Percentiles rank a stretch among this genome's conserved stretches.
Evolutionary conservation across 1,140 invertebrate species (phyloP).

Genomic region (Lepidurus arcticus): DNA sequence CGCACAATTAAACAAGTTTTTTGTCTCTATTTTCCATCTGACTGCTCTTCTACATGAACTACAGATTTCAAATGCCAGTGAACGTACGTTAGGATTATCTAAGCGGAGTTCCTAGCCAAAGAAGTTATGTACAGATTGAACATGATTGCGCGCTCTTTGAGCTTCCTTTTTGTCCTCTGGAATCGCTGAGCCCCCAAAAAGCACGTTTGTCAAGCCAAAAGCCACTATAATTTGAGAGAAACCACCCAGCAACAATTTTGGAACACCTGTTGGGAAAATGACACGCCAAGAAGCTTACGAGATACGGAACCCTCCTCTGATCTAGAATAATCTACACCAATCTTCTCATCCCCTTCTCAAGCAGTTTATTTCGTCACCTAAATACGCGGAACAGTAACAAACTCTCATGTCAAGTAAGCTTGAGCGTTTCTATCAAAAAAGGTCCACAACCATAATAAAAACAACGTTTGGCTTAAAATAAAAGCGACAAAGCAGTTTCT

Average conservation of each 20-base stretch:
- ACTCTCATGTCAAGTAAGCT: too few species aligned
- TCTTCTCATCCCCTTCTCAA: too few species aligned
- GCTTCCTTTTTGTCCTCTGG: background rate
- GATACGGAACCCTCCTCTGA: background rate
- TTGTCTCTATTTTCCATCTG: background rate
- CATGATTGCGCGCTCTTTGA: background rate
- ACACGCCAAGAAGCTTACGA: background rate
- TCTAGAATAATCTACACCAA: background rate
- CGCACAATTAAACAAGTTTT: background rate
- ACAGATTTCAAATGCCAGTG: background rate
- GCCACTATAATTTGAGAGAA: background rate
- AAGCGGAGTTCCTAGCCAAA: background rate
- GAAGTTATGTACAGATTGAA: background rate
- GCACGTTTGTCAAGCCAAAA: background rate
- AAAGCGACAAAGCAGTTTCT: background rate
- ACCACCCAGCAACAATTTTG: background rate
- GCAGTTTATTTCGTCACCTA: too few species aligned
- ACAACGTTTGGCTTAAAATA: background rate
- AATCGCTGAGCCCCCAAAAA: background rate
- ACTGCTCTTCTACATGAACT: background rate
- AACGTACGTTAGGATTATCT: background rate
- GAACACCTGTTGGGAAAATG: constrained; percentile 10
- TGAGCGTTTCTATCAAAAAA: too few species aligned
- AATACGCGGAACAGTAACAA: too few species aligned
- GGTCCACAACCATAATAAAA: background rate